phyloP scores from a whole-genome alignment of 92 coral and sea anemone genomes.

The Zoanthus sansibaricus region DNA sequence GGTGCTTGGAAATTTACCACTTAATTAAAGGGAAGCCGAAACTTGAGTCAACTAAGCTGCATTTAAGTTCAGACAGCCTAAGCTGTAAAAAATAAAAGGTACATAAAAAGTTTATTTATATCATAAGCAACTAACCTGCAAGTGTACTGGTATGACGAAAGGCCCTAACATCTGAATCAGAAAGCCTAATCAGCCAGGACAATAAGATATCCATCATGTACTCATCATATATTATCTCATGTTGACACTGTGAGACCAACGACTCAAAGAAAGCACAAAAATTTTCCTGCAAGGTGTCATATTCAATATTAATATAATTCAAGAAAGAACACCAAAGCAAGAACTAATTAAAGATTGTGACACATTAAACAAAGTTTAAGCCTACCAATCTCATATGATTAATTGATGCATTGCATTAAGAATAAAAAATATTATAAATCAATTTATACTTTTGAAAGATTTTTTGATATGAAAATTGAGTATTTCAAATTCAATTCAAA shows the following conservation, averaged over 20 bases:
- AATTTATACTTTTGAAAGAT: no score
- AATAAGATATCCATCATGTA: conserved; percentile 93
- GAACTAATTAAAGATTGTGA: not conserved
- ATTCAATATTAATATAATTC: not conserved
- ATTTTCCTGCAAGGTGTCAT: conserved; percentile 64
- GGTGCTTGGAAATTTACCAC: no score
- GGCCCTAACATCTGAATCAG: conserved; percentile 98
- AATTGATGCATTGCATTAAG: no score
- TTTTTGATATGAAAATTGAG: no score
- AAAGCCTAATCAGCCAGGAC: conserved; percentile 93
- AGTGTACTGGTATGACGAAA: conserved; percentile 98
- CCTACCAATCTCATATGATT: no score
- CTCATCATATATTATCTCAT: conserved; percentile 94
- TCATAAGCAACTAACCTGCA: conserved; percentile 66
- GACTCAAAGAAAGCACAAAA: conserved; percentile 85
- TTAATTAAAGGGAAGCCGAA: no score
- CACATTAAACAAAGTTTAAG: no score
- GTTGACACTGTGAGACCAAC: conserved; percentile 91
- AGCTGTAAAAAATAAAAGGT: no score
- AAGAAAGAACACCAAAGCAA: not conserved
- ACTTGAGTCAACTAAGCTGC: no score
- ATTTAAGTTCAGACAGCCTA: not conserved
- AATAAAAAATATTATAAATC: no score
- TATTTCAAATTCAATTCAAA: no score
- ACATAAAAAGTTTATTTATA: not conserved